Base-by-base conservation (phyloP, 2,888 invertebrate species). In the Papilio elwesi region DNA sequence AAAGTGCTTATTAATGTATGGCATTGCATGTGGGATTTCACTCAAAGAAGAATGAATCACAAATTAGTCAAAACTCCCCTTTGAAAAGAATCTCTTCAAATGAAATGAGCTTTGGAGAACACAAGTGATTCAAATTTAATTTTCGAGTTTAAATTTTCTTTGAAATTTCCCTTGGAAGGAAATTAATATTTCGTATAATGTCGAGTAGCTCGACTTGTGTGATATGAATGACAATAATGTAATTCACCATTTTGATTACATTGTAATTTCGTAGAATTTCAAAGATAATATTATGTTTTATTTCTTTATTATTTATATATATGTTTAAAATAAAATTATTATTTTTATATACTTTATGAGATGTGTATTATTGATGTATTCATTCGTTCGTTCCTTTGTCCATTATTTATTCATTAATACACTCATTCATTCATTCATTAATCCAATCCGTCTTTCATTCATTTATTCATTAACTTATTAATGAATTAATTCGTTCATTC, bases 41-140 rank as follows among this genome's bases (percentile, higher is more conserved):
- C 48, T 51, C 38, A 49, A 15, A 59, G 10, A 43, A 62, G 69
- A 63, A 69, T 69, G 62, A 63, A 52, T 43, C 43, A 26, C 38
- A 70, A 70, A 55, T 70, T 64, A 70, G 53, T 26, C 64, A 57
- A 51, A 65, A 55, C 43, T 11, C 47, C 36, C 15, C 65, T 66
- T 66, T 57, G 65, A 57, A 65, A 65, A 49, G 66, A 57, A 71
- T 57, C 48, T 38, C 49, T 51, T 71, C 57, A 59, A 66, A 71
- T 57, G 36, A 66, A 57, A 71, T 71, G 55, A 70, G 65, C 48
- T 71, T 65, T 38, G 38, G 15, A 71, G 70, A 65, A 70, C 55
- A 49, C 47, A 38, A 65, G 38, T 65, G 48, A 71, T 65, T 71
- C 49, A 51, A 71, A 65, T 71, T 71, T 71, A 71, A 71, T 71